Percentiles rank a stretch among this genome's conserved stretches.
phyloP scores from a whole-genome alignment of 2,113 vertebrate species.

The Notothenia rossii region DNA sequence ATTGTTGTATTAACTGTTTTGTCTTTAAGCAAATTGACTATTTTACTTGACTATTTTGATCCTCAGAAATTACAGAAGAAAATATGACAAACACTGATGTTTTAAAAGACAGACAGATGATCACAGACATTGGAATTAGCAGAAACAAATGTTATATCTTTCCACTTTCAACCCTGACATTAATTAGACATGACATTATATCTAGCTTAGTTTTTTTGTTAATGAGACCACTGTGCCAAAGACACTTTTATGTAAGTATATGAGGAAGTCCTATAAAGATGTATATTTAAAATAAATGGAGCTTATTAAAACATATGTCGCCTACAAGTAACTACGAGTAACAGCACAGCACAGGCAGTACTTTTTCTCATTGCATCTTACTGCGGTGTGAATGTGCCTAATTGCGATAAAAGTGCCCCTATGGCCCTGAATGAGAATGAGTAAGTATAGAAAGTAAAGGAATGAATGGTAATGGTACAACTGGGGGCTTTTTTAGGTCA shows the following conservation, averaged over 20 bases:
- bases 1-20: background rate
- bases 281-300: background rate
- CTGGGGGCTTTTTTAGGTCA: conserved; percentile 23
- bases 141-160: background rate
- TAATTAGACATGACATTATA: too few relatives aligned
- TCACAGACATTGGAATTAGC: background rate
- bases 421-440: background rate
- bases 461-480: conserved; percentile 6
- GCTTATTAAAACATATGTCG: background rate
- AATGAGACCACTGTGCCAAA: background rate
- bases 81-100: background rate
- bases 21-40: background rate
- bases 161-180: background rate
- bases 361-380: background rate
- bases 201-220: background rate
- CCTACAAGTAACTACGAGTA: background rate
- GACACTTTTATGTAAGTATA: background rate
- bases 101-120: background rate
- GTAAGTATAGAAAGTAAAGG: conserved; percentile 26
- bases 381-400: too few relatives aligned
- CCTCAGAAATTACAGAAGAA: background rate
- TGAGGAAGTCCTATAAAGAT: background rate
- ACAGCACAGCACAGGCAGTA: conserved; percentile 2
- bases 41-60: too few relatives aligned
- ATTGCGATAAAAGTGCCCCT: background rate